Conservation (phyloP, 2,797 vertebrate genomes). For the Mus caroli region DNA sequence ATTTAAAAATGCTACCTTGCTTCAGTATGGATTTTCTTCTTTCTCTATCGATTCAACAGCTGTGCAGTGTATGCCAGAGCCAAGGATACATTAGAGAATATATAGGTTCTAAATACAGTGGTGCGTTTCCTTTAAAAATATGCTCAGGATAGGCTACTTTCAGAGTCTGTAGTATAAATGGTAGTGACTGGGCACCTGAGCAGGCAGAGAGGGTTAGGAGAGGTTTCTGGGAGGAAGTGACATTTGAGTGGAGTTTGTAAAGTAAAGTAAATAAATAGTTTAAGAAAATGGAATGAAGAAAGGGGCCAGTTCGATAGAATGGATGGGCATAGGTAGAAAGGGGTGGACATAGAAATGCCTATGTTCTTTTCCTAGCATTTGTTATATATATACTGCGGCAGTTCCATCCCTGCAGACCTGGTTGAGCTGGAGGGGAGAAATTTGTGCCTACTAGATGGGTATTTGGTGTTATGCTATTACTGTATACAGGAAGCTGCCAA, state of each 20-base stretch:
- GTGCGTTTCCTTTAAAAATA: neutral
- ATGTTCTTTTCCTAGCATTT: neutral
- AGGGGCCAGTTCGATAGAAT: neutral
- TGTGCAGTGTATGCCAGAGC: neutral
- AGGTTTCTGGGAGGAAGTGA: constrained; percentile 35
- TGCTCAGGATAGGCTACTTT: neutral
- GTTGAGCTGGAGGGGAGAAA: neutral
- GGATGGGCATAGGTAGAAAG: neutral
- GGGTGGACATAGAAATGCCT: neutral
- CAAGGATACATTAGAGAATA: neutral
- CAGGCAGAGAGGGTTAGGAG: neutral
- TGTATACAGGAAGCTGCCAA: neutral
- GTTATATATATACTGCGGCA: neutral
- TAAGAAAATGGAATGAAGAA: constrained; percentile 12
- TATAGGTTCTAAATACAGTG: neutral
- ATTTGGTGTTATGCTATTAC: neutral
- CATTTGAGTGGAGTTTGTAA: constrained; percentile 32
- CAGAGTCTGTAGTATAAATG: neutral
- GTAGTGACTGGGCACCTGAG: neutral
- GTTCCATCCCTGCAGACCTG: neutral
- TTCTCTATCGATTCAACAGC: neutral
- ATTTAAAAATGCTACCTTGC: neutral
- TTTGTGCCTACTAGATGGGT: neutral
- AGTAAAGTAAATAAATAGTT: neutral
- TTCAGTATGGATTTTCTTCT: constrained; percentile 26